Percentiles rank a stretch among this genome's conserved stretches.
Conservation (phyloP, 1,140 invertebrate genomes). For the Pemphigus obesinymphae region DNA sequence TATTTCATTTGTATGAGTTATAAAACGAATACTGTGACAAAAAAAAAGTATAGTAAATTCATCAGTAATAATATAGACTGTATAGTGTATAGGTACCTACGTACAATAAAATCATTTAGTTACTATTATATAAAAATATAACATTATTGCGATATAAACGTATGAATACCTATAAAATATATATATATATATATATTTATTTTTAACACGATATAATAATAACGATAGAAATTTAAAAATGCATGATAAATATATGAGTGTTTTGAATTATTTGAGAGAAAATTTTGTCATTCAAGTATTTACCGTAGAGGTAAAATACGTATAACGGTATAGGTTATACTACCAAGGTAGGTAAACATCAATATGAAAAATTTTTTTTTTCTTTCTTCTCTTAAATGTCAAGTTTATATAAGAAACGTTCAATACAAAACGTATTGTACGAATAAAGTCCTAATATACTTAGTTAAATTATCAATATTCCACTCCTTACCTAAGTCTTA, state of each 20-base stretch:
- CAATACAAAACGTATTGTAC: neutral
- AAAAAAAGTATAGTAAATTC: neutral
- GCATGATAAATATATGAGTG: neutral
- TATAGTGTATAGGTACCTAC: too few species aligned
- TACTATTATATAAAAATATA: neutral
- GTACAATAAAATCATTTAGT: slow-evolving; percentile 1
- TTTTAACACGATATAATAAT: neutral
- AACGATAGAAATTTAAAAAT: neutral
- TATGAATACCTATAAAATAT: too few species aligned
- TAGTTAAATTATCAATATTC: neutral
- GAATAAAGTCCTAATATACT: neutral
- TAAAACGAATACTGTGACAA: neutral
- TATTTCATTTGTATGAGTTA: neutral
- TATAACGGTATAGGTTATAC: neutral
- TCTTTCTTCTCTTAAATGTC: neutral
- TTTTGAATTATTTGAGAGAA: neutral
- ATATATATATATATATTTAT: too few species aligned
- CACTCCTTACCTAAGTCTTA: too few species aligned
- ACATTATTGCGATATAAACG: neutral
- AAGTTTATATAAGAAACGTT: neutral
- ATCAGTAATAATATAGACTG: neutral
- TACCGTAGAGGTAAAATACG: neutral
- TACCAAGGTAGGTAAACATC: neutral
- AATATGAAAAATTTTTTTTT: neutral
- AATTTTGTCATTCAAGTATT: neutral